These are phyloP conservation scores for Diorhabda sublineata DNA, from an alignment of 1,140 invertebrate genomes.

Conservation along the genomic window DNA sequence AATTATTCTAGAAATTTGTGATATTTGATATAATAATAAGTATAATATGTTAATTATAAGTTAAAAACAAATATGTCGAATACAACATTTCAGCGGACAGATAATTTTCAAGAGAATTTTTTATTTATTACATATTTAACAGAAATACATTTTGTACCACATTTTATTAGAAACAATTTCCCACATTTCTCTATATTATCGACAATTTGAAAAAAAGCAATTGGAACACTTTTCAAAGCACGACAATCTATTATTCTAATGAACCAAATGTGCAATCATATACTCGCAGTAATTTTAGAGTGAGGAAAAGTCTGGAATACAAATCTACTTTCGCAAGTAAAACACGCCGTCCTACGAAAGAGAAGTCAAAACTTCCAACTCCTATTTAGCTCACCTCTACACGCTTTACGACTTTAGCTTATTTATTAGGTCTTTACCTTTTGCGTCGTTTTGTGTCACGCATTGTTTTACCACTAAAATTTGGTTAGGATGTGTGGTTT, in stretches of 20 bases:
- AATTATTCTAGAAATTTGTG: too few species aligned
- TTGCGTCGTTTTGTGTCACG: constrained; percentile 5
- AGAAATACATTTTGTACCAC: too few species aligned
- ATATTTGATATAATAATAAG: too few species aligned
- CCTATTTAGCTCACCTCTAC: constrained; percentile 10
- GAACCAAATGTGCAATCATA: neutral
- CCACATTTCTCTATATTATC: too few species aligned
- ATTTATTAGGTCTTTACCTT: constrained; percentile 15
- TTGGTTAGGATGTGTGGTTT: neutral
- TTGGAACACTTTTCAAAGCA: too few species aligned
- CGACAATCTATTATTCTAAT: neutral
- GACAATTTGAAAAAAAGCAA: too few species aligned
- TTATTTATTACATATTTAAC: too few species aligned
- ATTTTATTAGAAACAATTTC: too few species aligned
- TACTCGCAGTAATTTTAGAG: neutral
- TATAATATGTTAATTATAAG: too few species aligned
- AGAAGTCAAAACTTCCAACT: neutral
- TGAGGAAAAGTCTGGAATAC: constrained; percentile 16
- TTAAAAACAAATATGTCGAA: too few species aligned
- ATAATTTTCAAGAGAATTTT: too few species aligned
- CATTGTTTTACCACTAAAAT: constrained; percentile 3
- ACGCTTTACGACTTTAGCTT: constrained; percentile 5
- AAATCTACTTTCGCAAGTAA: constrained; percentile 17
- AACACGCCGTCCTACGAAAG: constrained; percentile 14
- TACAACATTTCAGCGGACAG: too few species aligned